phyloP scores from a whole-genome alignment of 2,888 invertebrate species.

The Metallyticus violacea region DNA sequence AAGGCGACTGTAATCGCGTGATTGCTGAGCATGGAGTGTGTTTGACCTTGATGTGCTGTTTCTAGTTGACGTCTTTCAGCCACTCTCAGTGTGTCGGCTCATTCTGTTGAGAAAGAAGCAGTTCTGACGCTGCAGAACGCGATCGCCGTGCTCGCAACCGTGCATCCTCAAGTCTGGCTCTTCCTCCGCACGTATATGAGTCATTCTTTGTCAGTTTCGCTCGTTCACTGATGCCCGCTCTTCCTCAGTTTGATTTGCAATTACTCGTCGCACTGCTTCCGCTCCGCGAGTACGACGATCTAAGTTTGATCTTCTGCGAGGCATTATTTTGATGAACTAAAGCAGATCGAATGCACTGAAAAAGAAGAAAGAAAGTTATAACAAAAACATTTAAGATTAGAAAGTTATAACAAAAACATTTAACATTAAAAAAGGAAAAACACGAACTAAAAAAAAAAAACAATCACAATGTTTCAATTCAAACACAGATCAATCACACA shows the following conservation, averaged over 20 bases:
- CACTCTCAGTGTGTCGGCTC: slow-evolving; percentile 21
- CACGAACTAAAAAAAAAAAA: no score
- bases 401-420: no score
- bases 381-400: no score
- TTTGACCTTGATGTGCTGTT: slow-evolving; percentile 31
- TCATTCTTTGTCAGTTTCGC: background rate
- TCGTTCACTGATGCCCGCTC: background rate
- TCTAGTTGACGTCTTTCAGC: slow-evolving; percentile 29
- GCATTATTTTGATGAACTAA: background rate
- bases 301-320: background rate
- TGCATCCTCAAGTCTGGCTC: slow-evolving; percentile 27
- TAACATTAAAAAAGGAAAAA: no score
- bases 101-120: slow-evolving; percentile 24
- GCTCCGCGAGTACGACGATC: background rate
- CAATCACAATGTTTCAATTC: no score
- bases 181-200: slow-evolving; percentile 11
- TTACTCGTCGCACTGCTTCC: background rate
- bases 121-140: slow-evolving; percentile 19
- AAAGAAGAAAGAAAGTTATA: background rate
- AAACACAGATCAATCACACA: no score
- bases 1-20: slow-evolving; percentile 23
- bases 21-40: slow-evolving; percentile 22
- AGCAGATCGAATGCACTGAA: background rate
- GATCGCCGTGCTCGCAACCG: slow-evolving; percentile 2
- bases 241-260: background rate